Conservation (phyloP, 2,797 vertebrate genomes). For the Hydrolagus colliei region DNA sequence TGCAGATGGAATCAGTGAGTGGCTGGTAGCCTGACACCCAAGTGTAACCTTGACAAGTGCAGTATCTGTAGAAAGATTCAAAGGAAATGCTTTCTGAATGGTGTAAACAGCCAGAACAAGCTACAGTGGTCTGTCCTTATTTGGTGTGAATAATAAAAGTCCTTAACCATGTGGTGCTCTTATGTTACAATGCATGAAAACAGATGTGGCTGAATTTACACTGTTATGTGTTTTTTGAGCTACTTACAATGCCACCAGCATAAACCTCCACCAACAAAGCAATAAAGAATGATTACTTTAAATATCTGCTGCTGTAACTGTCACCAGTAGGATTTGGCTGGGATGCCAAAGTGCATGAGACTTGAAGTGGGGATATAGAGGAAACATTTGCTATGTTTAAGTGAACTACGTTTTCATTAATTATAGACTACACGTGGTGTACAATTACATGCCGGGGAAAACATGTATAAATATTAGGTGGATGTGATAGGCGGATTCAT, state of each 20-base stretch:
- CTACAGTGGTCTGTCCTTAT: slow-evolving; percentile 5
- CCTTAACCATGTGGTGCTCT: slow-evolving; percentile 2
- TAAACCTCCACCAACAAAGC: slow-evolving; percentile 3
- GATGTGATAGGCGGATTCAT: slow-evolving; percentile 25
- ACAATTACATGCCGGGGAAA: slow-evolving; percentile 27
- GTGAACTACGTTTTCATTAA: slow-evolving; percentile 23
- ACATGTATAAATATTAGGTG: slow-evolving; percentile 27
- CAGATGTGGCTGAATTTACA: slow-evolving; percentile 22
- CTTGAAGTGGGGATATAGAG: slow-evolving; percentile 3
- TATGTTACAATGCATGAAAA: slow-evolving; percentile 23
- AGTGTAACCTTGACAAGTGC: background rate
- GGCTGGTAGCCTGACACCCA: background rate
- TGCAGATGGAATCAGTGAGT: background rate
- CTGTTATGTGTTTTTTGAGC: background rate
- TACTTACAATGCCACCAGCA: background rate
- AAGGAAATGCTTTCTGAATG: slow-evolving; percentile 26
- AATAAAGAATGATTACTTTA: slow-evolving; percentile 3
- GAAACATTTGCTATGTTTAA: slow-evolving; percentile 27
- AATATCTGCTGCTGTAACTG: slow-evolving; percentile 11
- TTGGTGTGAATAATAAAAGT: slow-evolving; percentile 31
- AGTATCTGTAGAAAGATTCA: slow-evolving; percentile 15
- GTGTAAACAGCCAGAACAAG: slow-evolving; percentile 14
- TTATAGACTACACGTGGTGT: slow-evolving; percentile 31
- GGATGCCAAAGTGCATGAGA: slow-evolving; percentile 6
- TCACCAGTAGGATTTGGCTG: background rate